These are phyloP conservation scores for Hipposideros larvatus DNA, from an alignment of 2,797 vertebrate genomes.

Conservation along the genomic window DNA sequence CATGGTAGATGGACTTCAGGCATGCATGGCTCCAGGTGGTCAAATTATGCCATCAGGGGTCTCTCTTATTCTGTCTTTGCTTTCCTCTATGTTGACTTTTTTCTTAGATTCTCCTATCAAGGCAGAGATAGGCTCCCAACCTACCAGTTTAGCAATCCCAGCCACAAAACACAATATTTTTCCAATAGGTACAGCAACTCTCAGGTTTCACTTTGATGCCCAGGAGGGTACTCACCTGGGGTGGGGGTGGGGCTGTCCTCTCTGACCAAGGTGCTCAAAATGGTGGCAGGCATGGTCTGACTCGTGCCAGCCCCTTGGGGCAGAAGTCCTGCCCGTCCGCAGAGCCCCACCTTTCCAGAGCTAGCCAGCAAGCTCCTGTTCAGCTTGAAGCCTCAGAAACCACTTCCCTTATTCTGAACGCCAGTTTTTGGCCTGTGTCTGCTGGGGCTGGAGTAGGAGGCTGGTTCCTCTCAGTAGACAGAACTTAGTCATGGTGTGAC, in stretches of 20 bases:
- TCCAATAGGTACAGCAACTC: not conserved
- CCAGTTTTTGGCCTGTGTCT: not conserved
- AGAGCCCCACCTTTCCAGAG: not conserved
- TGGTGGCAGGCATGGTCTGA: not conserved
- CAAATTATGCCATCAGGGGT: not conserved
- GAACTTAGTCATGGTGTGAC: not conserved
- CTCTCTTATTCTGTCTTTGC: not conserved
- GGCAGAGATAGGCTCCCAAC: not conserved
- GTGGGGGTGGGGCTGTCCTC: not conserved
- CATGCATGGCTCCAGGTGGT: not conserved
- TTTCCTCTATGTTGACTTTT: not conserved
- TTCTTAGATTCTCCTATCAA: not conserved
- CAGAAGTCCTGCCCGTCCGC: not conserved
- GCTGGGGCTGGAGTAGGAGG: not conserved
- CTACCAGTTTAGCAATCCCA: not conserved
- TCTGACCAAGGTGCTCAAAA: not conserved
- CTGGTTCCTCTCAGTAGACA: conserved; percentile 2
- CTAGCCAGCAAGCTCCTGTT: not conserved
- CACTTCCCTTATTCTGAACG: not conserved
- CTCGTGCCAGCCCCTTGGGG: not conserved
- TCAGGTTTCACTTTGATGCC: not conserved
- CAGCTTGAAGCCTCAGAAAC: not conserved
- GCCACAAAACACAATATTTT: not conserved
- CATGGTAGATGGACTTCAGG: not conserved
- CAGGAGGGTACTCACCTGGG: not conserved